Conservation (phyloP, 2,888 invertebrate species). For the Fabriciana adippe region DNA sequence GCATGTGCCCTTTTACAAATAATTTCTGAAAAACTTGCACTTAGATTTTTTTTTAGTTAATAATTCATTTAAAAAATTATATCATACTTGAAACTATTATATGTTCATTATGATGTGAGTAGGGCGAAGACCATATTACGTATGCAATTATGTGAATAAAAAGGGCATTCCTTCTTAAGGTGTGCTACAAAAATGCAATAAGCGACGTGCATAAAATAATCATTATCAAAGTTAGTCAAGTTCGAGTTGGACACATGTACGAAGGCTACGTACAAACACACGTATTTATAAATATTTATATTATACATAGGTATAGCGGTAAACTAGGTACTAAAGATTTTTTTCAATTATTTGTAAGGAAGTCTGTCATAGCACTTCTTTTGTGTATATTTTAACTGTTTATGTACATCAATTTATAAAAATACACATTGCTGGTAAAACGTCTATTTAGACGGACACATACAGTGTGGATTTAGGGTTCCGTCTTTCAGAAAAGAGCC, state of each 20-base stretch:
- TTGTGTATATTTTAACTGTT: too few relatives aligned
- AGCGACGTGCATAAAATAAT: conserved; percentile 4
- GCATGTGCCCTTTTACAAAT: not conserved
- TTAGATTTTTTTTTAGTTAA: not conserved
- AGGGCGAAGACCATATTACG: conserved; percentile 16
- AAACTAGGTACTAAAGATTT: not conserved
- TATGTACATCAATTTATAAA: too few relatives aligned
- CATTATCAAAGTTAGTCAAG: not conserved
- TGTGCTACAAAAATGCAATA: conserved; percentile 7
- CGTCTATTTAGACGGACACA: too few relatives aligned
- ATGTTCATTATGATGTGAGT: not conserved
- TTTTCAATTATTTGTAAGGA: not conserved
- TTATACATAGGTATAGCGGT: too few relatives aligned
- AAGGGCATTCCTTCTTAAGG: conserved; percentile 30
- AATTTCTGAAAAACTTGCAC: conserved; percentile 3
- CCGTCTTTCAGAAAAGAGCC: too few relatives aligned
- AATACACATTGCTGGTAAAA: too few relatives aligned
- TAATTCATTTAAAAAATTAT: conserved; percentile 3
- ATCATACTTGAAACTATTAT: not conserved
- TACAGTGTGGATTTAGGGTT: too few relatives aligned
- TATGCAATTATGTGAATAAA: conserved; percentile 33
- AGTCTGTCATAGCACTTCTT: not conserved
- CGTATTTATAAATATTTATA: too few relatives aligned
- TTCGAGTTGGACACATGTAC: not conserved
- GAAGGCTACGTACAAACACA: not conserved